Conservation (phyloP, 2,113 vertebrate species). For the Percina caprodes region DNA sequence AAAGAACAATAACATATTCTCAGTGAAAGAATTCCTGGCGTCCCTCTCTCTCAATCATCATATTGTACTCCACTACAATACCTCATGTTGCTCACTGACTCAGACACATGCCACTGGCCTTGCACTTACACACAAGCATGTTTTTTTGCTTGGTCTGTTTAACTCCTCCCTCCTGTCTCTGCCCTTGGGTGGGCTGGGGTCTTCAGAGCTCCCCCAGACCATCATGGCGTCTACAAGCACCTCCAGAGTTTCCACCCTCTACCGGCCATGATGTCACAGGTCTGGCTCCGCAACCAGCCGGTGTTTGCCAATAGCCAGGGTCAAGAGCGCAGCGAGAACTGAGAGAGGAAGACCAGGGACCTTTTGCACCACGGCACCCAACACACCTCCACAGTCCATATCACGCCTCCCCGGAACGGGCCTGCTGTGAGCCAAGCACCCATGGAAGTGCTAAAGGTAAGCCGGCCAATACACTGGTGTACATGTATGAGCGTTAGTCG, state of each 20-base stretch:
- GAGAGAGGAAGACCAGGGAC: conserved; percentile 85
- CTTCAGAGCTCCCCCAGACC: conserved; percentile 87
- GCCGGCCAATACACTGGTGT: background rate
- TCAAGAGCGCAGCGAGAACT: conserved; percentile 87
- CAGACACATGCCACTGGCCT: conserved; percentile 48
- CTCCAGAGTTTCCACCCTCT: conserved; percentile 84
- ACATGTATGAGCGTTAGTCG: background rate
- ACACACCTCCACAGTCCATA: conserved; percentile 86
- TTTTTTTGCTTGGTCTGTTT: conserved; percentile 29
- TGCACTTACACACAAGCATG: conserved; percentile 29
- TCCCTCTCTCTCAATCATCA: conserved; percentile 53
- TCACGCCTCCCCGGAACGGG: conserved; percentile 82
- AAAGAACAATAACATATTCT: conserved; percentile 63
- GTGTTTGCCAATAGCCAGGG: conserved; percentile 88
- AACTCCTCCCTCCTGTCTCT: conserved; percentile 61
- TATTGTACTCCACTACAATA: conserved; percentile 68
- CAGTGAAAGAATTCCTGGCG: conserved; percentile 53
- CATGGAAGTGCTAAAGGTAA: conserved; percentile 94
- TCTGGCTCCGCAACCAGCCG: conserved; percentile 88
- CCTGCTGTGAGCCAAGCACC: conserved; percentile 85
- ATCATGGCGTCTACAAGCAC: conserved; percentile 88
- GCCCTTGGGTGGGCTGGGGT: conserved; percentile 61
- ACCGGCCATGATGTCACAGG: conserved; percentile 88
- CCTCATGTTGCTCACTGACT: conserved; percentile 45
- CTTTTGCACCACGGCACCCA: conserved; percentile 64